These are phyloP conservation scores for Hyaena hyaena DNA, from an alignment of 2,113 vertebrate genomes.

Conservation along the genomic window DNA sequence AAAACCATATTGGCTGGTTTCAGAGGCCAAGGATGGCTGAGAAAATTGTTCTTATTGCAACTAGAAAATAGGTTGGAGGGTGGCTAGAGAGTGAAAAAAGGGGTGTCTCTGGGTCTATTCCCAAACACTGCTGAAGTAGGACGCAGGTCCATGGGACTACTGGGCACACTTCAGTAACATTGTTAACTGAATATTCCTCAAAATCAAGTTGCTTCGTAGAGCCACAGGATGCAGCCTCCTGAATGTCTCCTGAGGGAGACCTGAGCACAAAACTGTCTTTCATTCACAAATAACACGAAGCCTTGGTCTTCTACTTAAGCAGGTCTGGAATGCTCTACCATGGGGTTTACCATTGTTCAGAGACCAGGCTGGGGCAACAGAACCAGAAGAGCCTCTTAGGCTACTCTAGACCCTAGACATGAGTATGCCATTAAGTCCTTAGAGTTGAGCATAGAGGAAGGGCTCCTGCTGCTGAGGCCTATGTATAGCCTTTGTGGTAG, in stretches of 20 bases:
- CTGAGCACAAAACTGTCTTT: neutral
- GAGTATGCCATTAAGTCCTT: neutral
- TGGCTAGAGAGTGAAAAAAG: neutral
- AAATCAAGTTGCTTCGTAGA: neutral
- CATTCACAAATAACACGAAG: neutral
- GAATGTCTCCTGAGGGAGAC: neutral
- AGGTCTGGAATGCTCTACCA: neutral
- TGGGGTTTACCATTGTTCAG: neutral
- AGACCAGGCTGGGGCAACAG: neutral
- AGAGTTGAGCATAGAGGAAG: neutral
- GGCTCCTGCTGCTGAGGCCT: neutral
- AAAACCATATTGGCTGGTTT: neutral
- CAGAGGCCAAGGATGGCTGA: neutral
- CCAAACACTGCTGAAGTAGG: neutral
- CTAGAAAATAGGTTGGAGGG: neutral
- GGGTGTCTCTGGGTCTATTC: neutral
- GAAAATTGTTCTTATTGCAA: neutral
- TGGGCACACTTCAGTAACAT: neutral
- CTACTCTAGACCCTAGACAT: neutral
- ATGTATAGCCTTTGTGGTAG: neutral
- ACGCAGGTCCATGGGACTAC: neutral
- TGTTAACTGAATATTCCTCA: neutral
- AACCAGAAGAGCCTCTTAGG: neutral
- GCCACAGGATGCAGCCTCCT: neutral
- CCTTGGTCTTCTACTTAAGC: neutral